Conservation (phyloP, 1,140 invertebrate genomes). For the Arion vulgaris region DNA sequence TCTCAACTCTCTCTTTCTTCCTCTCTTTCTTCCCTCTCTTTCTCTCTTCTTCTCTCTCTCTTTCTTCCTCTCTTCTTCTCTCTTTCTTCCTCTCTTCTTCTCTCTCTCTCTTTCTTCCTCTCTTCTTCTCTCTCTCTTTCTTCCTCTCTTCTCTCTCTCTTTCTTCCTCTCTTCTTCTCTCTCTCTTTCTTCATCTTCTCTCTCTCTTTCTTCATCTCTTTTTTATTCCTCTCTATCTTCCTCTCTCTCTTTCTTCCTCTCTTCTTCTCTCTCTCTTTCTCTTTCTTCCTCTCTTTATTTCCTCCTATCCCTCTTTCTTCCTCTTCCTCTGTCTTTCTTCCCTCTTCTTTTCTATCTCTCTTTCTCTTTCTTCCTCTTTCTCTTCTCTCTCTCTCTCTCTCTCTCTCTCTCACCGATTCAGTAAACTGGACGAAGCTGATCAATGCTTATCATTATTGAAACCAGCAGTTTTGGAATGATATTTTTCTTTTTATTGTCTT, state of each 20-base stretch:
- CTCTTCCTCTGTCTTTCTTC: background rate
- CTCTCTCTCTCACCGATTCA: constrained; percentile 20
- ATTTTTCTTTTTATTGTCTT: too few species aligned
- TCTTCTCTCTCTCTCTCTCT: constrained; percentile 9
- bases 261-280: background rate
- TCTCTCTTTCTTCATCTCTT: background rate
- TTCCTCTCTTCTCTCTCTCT: constrained; percentile 22
- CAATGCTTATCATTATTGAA: too few species aligned
- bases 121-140: constrained; percentile 9
- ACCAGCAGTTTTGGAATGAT: too few species aligned
- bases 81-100: background rate
- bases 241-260: background rate
- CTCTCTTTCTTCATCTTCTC: background rate
- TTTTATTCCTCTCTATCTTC: background rate
- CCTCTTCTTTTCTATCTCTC: background rate
- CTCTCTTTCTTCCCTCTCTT: background rate
- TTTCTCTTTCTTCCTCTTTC: background rate
- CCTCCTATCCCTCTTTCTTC: background rate
- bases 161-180: background rate
- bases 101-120: background rate
- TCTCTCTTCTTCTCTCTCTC: background rate
- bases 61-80: background rate
- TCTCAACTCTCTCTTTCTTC: background rate
- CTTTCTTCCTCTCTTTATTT: constrained; percentile 15
- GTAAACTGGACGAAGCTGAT: too few species aligned